Evolutionary conservation across 2,888 invertebrate species (phyloP).

Genomic region (Carabus problematicus): DNA sequence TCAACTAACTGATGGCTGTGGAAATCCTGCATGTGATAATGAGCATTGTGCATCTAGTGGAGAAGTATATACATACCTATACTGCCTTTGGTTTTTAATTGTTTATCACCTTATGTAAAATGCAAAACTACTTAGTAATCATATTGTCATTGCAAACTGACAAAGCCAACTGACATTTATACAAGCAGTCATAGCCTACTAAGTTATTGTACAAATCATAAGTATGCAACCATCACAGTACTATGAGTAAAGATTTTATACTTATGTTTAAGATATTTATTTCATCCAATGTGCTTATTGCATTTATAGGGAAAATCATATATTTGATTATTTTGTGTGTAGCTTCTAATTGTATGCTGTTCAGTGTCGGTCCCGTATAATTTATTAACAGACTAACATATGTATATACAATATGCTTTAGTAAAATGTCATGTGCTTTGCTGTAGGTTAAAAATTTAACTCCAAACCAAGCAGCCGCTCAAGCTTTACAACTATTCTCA

Average conservation of each 20-base stretch:
- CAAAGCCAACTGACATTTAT: no score
- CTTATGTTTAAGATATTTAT: background rate
- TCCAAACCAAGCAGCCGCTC: constrained; percentile 89
- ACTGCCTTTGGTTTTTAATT: constrained; percentile 1
- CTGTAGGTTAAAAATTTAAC: constrained; percentile 73
- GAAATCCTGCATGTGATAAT: constrained; percentile 86
- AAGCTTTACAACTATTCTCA: constrained; percentile 85
- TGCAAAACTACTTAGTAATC: no score
- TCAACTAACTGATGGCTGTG: constrained; percentile 91
- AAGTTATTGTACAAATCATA: background rate
- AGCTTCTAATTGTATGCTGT: no score
- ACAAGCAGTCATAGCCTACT: background rate
- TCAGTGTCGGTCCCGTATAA: no score
- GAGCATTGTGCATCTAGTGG: constrained; percentile 90
- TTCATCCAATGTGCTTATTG: background rate
- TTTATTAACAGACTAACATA: no score
- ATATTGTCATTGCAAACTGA: no score
- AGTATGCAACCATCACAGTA: background rate
- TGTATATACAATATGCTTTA: no score
- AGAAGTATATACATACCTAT: constrained; percentile 64
- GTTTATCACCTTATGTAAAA: no score
- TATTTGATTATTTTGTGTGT: no score
- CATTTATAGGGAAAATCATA: no score
- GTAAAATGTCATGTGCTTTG: no score
- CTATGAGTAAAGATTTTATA: background rate